phyloP scores from a whole-genome alignment of 2,113 vertebrate species.

The Rostratula benghalensis region DNA sequence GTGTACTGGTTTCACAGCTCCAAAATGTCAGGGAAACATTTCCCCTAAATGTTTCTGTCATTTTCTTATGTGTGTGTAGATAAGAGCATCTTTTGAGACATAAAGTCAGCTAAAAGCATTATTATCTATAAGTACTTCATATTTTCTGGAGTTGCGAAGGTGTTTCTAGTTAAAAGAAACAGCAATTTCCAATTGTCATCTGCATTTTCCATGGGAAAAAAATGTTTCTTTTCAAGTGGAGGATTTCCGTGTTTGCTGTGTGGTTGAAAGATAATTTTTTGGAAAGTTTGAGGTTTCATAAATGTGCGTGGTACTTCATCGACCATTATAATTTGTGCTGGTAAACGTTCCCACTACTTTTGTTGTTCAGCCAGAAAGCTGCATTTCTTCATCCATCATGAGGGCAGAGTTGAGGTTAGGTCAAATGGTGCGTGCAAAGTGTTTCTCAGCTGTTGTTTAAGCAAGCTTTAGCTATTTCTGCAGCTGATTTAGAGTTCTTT shows the following conservation, averaged over 20 bases:
- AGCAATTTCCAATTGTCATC: neutral
- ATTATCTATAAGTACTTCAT: neutral
- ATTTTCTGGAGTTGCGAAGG: neutral
- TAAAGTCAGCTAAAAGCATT: neutral
- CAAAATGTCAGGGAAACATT: neutral
- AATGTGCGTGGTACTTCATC: neutral
- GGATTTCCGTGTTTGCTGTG: neutral
- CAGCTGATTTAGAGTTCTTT: slow-evolving; percentile 51
- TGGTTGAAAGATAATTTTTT: neutral
- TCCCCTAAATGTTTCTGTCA: neutral
- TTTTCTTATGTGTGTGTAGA: neutral
- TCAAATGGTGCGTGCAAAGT: slow-evolving; percentile 35
- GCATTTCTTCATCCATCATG: slow-evolving; percentile 29
- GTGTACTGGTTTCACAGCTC: neutral
- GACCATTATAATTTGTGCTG: neutral
- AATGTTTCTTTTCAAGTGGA: neutral
- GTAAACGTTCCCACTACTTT: neutral
- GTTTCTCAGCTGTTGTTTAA: slow-evolving; percentile 47
- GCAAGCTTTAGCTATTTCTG: slow-evolving; percentile 49
- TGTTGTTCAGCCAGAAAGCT: slow-evolving; percentile 29
- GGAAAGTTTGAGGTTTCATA: neutral
- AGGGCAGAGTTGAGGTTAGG: slow-evolving; percentile 48
- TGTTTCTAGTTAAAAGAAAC: neutral
- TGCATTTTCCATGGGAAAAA: neutral
- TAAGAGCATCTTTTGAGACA: neutral